Evolutionary conservation across 1,140 invertebrate genomes (phyloP), one percentile per base, ranked within the genome.

Genomic region (Scaptomyza graminum): DNA sequence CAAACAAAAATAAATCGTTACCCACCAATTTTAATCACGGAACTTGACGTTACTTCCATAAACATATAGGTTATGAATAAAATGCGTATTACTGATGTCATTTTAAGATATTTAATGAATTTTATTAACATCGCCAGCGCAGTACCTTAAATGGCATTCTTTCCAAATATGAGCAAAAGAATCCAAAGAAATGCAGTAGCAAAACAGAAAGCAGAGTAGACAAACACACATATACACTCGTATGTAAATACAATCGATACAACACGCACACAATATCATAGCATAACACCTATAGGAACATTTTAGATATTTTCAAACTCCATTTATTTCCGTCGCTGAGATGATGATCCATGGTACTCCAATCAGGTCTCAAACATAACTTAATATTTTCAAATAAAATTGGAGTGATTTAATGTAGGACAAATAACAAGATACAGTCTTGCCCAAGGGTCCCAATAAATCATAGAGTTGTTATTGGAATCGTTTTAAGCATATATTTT

Each of bases 11-110:
- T 34, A 9, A 2, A 11, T 8, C 31, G 8, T 34, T 9, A 55
- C 66, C 16, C 15, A 69, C 67, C 67, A 11, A 70, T 34, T 51
- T 39, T 56, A 43, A 70, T 37, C 0, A 57, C 16, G 0, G 67
- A 41, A 44, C 15, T 64, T 13, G 61, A 1, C 6, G 28, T 9
- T 25, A 57, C 46, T 9, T 51, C 1, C 43, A 3, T 9, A 15
- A 52, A 3, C 8, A 72, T 0, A 59, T 12, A 54, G 7, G 61
- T 15, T 12, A 13, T 34, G 3, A 60, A 9, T 31, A 73, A n/a
- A 44, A 72, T 9, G 15, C 11, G 8, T 34, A 43, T 60, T 8
- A 44, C 39, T 16, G 18, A 12, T 0, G 0, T 18, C 56, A 67
- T 64, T 22, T 50, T 50, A 12, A 9, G 8, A 15, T 6, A 12